Percentiles rank a stretch among this genome's conserved stretches.
phyloP scores from a whole-genome alignment of 2,888 invertebrate species.

The Diarsia brunnea region DNA sequence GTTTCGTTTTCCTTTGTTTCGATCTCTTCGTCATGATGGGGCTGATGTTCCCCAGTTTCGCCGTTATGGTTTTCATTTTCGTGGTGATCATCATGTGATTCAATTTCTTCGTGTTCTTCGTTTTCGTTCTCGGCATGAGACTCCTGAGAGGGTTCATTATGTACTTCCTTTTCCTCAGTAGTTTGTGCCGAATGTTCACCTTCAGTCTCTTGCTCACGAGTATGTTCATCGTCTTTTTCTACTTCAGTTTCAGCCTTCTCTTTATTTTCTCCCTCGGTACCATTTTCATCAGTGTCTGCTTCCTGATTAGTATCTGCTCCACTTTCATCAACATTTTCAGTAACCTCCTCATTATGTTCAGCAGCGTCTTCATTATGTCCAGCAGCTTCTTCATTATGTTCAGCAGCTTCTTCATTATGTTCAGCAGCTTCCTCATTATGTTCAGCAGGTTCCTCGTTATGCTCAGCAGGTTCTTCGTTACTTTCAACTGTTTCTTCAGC shows the following conservation, averaged over 20 bases:
- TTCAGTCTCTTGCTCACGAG: conserved; percentile 2
- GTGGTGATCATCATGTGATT: conserved; percentile 26
- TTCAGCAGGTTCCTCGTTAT: conserved; percentile 50
- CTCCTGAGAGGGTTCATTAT: conserved; percentile 42
- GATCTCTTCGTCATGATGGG: conserved; percentile 24
- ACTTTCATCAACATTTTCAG: conserved; percentile 37
- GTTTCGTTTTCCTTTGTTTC: conserved; percentile 44
- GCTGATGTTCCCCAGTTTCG: conserved; percentile 25
- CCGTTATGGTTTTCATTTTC: conserved; percentile 36
- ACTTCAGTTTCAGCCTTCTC: conserved; percentile 41
- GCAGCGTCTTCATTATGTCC: neutral
- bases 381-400: conserved; percentile 34
- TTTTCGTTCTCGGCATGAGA: conserved; percentile 21
- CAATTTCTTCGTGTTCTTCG: conserved; percentile 16
- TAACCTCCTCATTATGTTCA: neutral
- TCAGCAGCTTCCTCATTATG: neutral
- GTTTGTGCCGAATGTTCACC: conserved; percentile 20
- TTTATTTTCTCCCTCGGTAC: conserved; percentile 25
- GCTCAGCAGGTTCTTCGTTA: conserved; percentile 44
- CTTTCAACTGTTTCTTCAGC: conserved; percentile 52
- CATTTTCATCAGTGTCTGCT: conserved; percentile 34
- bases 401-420: conserved; percentile 8
- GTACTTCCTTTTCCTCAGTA: conserved; percentile 47
- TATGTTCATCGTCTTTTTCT: conserved; percentile 44
- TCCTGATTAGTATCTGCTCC: conserved; percentile 39